These are phyloP conservation scores for Otolemur crassicaudatus DNA, from an alignment of 2,797 vertebrate species.

Conservation along the genomic window DNA sequence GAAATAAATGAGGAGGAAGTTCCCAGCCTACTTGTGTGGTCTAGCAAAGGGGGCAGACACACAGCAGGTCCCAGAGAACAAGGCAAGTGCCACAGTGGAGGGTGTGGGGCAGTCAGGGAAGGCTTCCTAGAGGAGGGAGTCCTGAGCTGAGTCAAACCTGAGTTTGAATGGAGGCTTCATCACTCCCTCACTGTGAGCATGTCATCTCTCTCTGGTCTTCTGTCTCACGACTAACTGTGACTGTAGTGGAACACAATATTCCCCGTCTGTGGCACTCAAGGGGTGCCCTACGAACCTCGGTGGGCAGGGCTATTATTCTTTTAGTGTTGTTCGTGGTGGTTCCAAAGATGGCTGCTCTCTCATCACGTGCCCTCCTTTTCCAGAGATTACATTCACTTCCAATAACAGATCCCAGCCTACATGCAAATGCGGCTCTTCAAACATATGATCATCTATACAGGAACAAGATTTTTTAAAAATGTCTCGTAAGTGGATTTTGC, in stretches of 20 bases:
- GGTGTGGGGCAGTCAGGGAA: not conserved
- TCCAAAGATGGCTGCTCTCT: not conserved
- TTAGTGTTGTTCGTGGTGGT: not conserved
- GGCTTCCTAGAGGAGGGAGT: slow-evolving; percentile 25
- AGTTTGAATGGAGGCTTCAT: not conserved
- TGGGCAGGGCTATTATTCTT: not conserved
- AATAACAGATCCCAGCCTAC: not conserved
- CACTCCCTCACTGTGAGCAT: not conserved
- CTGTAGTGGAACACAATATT: not conserved
- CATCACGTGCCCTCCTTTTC: not conserved
- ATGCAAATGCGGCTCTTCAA: not conserved
- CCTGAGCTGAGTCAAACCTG: not conserved
- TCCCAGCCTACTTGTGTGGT: not conserved
- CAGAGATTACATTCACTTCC: not conserved
- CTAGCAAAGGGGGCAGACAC: not conserved
- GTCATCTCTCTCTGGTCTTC: not conserved
- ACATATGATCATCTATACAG: not conserved
- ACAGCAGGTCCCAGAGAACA: fast-evolving
- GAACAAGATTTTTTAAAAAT: not conserved
- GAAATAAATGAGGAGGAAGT: not conserved
- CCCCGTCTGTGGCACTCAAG: not conserved
- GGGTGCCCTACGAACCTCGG: not conserved
- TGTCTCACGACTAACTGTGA: not conserved
- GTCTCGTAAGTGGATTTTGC: not conserved
- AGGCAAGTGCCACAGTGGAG: not conserved